Evolutionary conservation across 1,140 invertebrate species (phyloP).

Genomic region (Drosophila carrolli): DNA sequence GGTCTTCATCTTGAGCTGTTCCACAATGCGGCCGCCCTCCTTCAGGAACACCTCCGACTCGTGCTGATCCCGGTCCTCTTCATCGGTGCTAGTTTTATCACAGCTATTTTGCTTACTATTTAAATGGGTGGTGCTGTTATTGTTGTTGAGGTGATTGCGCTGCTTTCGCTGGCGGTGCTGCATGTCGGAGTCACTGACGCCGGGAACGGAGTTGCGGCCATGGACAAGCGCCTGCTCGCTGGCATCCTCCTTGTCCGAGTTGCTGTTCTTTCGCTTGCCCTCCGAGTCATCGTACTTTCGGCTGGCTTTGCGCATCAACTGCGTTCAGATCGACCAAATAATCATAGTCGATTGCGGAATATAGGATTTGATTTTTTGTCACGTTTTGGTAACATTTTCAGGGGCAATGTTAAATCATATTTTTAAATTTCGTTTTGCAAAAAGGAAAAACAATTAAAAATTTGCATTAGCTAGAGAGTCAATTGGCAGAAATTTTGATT

Average conservation of each 20-base stretch:
- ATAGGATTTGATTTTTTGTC: constrained; percentile 1
- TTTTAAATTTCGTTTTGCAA: constrained; percentile 38
- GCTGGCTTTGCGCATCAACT: constrained; percentile 70
- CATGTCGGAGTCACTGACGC: constrained; percentile 64
- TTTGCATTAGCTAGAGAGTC: constrained; percentile 60
- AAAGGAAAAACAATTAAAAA: constrained; percentile 81
- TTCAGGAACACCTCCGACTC: constrained; percentile 64
- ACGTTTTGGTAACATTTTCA: constrained; percentile 22
- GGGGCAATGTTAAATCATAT: constrained; percentile 38
- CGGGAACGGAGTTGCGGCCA: constrained; percentile 30
- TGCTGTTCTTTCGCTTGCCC: constrained; percentile 79
- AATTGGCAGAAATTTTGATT: constrained; percentile 37
- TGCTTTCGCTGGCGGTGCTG: constrained; percentile 80
- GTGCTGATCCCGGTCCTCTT: constrained; percentile 47
- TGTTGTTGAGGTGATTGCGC: constrained; percentile 55
- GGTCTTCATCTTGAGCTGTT: constrained; percentile 66
- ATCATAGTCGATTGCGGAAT: background rate
- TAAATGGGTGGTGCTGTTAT: constrained; percentile 60
- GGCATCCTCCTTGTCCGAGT: constrained; percentile 80
- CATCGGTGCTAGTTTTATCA: constrained; percentile 74
- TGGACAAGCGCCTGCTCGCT: constrained; percentile 65
- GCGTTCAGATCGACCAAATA: constrained; percentile 5
- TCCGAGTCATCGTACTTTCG: constrained; percentile 72
- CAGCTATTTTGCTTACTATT: constrained; percentile 70
- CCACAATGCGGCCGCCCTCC: constrained; percentile 60